phyloP scores from a whole-genome alignment of 1,140 invertebrate species.

The Hermatobates lingyangjiaoensis region DNA sequence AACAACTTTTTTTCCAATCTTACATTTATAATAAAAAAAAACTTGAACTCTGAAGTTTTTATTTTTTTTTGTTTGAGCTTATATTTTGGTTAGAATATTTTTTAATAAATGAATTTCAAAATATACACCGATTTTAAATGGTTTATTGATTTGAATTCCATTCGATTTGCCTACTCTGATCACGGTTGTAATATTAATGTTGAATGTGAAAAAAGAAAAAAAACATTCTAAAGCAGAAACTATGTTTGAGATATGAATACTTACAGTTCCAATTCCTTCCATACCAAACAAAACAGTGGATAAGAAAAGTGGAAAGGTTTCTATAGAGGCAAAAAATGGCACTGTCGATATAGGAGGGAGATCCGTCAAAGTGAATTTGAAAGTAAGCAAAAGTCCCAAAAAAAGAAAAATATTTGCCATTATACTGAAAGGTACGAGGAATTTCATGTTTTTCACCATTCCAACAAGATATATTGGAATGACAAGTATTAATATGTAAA shows the following conservation, averaged over 20 bases:
- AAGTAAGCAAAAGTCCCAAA: slow-evolving; percentile 36
- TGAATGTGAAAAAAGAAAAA: too few species aligned
- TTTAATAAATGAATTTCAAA: too few species aligned
- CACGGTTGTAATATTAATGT: neutral
- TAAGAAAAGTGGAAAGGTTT: slow-evolving; percentile 18
- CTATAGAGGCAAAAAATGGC: slow-evolving; percentile 4
- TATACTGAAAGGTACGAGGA: slow-evolving; percentile 34
- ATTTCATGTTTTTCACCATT: slow-evolving; percentile 41
- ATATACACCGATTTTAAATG: too few species aligned
- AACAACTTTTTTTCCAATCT: too few species aligned
- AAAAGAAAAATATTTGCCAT: slow-evolving; percentile 29
- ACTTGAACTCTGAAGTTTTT: too few species aligned
- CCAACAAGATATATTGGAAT: slow-evolving; percentile 37
- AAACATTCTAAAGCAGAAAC: too few species aligned
- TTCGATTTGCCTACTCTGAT: neutral
- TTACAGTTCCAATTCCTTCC: slow-evolving; percentile 55
- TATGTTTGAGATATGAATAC: too few species aligned
- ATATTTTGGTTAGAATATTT: too few species aligned
- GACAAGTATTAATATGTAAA: slow-evolving; percentile 36
- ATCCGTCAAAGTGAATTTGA: slow-evolving; percentile 44
- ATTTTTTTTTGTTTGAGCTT: too few species aligned
- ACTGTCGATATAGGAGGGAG: slow-evolving; percentile 10
- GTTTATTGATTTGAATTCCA: neutral
- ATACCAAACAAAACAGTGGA: slow-evolving; percentile 55
- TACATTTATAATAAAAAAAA: too few species aligned